Evolutionary conservation across 2,888 invertebrate species (phyloP).

Genomic region (Tenthredo distinguenda): DNA sequence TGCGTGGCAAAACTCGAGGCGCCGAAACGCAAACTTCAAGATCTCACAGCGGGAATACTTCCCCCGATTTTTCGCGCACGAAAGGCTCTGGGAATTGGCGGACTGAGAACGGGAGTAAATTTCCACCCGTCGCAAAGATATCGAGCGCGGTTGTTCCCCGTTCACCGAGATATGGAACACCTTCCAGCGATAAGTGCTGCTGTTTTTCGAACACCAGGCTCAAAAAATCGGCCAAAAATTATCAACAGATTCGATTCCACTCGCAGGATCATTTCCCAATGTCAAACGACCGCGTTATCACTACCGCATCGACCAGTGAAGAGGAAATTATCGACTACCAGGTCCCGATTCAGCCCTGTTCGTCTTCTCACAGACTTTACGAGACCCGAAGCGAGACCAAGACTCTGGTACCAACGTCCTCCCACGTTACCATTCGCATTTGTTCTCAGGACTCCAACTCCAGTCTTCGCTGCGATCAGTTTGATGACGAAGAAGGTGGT

Average conservation of each 20-base stretch:
- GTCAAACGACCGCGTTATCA: background rate
- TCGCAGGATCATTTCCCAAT: background rate
- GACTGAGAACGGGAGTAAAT: background rate
- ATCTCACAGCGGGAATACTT: background rate
- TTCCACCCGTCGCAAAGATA: background rate
- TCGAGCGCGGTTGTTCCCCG: background rate
- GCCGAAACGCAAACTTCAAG: slow-evolving; percentile 8
- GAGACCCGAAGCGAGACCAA: background rate
- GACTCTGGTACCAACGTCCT: slow-evolving; percentile 30
- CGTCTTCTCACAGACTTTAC: background rate
- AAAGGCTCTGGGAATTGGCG: background rate
- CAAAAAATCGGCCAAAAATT: background rate
- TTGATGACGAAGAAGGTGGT: background rate
- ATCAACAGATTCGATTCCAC: background rate
- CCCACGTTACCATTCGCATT: slow-evolving; percentile 32
- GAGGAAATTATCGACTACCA: slow-evolving; percentile 31
- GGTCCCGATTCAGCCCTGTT: background rate
- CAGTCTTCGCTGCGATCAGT: background rate
- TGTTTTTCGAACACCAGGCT: background rate
- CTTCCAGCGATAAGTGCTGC: background rate
- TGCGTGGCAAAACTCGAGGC: background rate
- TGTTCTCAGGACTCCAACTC: background rate
- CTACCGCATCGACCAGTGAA: slow-evolving; percentile 6
- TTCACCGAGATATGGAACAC: background rate
- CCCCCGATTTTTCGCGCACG: background rate